Conservation (phyloP, 2,113 vertebrate species). For the Cephalopterus ornatus region DNA sequence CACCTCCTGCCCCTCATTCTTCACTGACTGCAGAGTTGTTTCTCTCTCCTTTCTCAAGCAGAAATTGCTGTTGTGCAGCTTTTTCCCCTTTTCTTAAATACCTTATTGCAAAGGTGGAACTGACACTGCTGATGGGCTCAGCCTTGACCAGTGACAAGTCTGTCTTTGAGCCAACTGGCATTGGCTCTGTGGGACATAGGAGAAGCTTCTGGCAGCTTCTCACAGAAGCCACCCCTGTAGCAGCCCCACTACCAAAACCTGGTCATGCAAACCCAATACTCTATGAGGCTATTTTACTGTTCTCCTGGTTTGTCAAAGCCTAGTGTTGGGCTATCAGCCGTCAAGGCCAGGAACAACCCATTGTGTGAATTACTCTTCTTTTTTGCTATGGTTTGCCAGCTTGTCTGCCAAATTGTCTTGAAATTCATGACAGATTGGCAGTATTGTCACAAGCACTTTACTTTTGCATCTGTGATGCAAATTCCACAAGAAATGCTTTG, state of each 20-base stretch:
- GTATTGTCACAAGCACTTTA: background rate
- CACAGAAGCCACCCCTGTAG: background rate
- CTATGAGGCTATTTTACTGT: background rate
- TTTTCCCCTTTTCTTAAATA: background rate
- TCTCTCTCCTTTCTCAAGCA: background rate
- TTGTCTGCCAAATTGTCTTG: background rate
- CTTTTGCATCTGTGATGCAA: background rate
- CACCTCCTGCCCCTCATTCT: background rate
- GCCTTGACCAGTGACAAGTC: background rate
- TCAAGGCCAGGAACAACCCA: background rate
- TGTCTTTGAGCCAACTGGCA: background rate
- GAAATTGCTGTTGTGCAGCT: background rate
- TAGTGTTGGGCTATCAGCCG: accelerated
- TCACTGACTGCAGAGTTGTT: background rate
- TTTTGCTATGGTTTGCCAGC: background rate
- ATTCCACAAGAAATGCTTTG: background rate
- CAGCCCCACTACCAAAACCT: background rate
- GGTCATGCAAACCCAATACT: background rate
- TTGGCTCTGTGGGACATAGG: background rate
- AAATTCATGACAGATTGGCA: background rate
- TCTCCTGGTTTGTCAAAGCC: background rate
- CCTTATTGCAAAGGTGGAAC: background rate
- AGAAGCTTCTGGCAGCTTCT: background rate
- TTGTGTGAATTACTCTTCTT: background rate
- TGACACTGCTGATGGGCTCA: background rate